These are phyloP conservation scores for Trachelus tabidus DNA, from an alignment of 2,888 invertebrate species.

Conservation along the genomic window DNA sequence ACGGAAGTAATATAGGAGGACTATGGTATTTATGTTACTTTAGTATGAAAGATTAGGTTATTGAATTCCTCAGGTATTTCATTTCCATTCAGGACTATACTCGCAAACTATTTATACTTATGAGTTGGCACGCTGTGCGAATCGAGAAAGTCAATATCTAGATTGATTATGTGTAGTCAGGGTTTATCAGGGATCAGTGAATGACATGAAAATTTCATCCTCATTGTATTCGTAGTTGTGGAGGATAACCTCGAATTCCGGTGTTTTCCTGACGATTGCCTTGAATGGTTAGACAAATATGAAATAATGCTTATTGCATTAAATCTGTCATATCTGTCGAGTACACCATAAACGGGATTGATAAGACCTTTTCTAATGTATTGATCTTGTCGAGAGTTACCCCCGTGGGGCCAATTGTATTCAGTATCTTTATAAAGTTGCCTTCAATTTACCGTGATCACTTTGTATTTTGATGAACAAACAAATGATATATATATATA, in stretches of 20 bases:
- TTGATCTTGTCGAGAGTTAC: background rate
- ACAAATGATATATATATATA: slow-evolving; percentile 1
- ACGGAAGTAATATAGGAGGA: background rate
- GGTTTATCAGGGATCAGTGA: background rate
- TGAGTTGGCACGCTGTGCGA: background rate
- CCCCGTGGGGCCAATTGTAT: slow-evolving; percentile 10
- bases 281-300: background rate
- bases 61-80: background rate
- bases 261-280: no score
- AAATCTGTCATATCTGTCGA: background rate
- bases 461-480: slow-evolving; percentile 11
- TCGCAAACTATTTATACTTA: background rate
- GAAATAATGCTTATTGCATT: background rate
- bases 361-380: background rate
- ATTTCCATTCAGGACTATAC: background rate
- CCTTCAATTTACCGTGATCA: slow-evolving; percentile 24
- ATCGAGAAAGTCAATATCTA: background rate
- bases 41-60: background rate
- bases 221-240: background rate
- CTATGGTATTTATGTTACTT: background rate
- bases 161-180: background rate
- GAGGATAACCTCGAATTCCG: no score
- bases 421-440: slow-evolving; percentile 15
- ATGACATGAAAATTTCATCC: background rate
- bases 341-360: background rate